Evolutionary conservation across 1,140 invertebrate genomes (phyloP), one percentile per base, ranked within the genome.

Genomic region (Diachasmimorpha longicaudata): DNA sequence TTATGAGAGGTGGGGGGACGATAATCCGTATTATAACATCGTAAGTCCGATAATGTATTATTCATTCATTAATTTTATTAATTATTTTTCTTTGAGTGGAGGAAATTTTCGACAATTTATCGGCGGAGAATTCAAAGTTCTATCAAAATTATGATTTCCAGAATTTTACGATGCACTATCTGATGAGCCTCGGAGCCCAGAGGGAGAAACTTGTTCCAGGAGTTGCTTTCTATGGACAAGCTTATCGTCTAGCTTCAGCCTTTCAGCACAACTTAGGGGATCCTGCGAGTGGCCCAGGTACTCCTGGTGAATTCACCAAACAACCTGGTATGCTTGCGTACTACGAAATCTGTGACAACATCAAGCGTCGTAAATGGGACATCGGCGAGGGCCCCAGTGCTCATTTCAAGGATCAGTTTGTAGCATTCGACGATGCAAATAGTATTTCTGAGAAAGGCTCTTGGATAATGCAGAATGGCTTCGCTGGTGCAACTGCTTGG

Each of bases 321-420:
- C 96, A 98, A 87, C 93, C 94, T 0, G 97, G 97, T 79, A 96
- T 97, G 93, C 87, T 98, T 73, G 92, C 95, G 1, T 97, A 96
- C 83, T 95, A 95, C 81, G 96, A 99, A 90, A 95, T 97, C 75
- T 97, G 96, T 79, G 90, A 94, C n/a, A 91, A 91, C 89, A 89
- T 94, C 91, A 90, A 89, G 79, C 82, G 77, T 10, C 78, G 79
- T 13, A 80, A 78, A 9, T 89, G 88, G 88, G 79, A 82, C 74
- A 71, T 31, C 23, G 83, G 81, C 16, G 42, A 25, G 85, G 95
- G 95, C 13, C 96, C 96, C 0, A 97, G 94, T 86, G 93, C 95
- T 2, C 93, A 94, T 83, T 89, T 91, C 2, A 92, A 92, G 11
- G 91, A 96, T 80, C 95, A 98, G 81, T 98, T 97, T 96, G 95